These are phyloP conservation scores for Eretmochelys imbricata DNA, from an alignment of 2,113 vertebrate genomes.

Conservation along the genomic window DNA sequence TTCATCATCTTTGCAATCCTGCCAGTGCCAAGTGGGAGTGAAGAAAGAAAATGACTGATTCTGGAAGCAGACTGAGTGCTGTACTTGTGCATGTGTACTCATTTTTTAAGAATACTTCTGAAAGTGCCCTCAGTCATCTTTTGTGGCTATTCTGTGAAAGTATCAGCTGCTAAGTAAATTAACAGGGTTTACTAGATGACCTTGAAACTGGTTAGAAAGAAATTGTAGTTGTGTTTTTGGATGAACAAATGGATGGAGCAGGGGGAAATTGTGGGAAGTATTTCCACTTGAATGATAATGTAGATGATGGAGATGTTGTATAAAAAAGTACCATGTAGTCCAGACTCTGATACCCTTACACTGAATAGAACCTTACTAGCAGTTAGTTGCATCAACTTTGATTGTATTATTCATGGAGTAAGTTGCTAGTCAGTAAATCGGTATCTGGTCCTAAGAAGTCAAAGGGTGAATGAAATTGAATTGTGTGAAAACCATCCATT, in stretches of 20 bases:
- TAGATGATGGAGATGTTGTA: neutral
- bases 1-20: too few relatives aligned
- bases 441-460: neutral
- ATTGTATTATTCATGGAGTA: neutral
- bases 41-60: too few relatives aligned
- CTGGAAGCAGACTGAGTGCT: too few relatives aligned
- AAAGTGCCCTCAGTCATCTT: too few relatives aligned
- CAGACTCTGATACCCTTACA: neutral
- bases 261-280: neutral
- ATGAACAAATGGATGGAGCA: neutral
- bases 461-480: neutral
- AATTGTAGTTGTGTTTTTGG: neutral
- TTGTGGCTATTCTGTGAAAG: too few relatives aligned
- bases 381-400: neutral
- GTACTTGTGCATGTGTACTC: too few relatives aligned
- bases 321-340: neutral
- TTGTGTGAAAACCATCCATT: neutral
- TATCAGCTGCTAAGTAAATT: neutral
- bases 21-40: too few relatives aligned
- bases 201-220: neutral
- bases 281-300: neutral
- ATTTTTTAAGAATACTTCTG: too few relatives aligned
- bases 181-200: neutral
- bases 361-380: neutral
- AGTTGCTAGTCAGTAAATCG: neutral